phyloP scores from a whole-genome alignment of 2,113 vertebrate genomes.

The Lagopus leucura region DNA sequence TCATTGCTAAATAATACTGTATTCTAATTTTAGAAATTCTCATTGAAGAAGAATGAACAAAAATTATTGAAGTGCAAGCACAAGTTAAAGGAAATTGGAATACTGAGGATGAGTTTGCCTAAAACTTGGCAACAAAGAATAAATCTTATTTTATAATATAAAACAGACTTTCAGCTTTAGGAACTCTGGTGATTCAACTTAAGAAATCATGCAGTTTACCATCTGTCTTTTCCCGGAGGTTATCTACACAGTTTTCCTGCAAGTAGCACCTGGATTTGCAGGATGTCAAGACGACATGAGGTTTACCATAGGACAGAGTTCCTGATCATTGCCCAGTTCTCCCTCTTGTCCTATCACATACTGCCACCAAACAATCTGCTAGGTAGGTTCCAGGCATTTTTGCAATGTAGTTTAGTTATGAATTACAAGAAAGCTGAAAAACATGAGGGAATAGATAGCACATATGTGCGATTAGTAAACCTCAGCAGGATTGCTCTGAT shows the following conservation, averaged over 20 bases:
- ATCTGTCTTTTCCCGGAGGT: not conserved
- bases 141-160: not conserved
- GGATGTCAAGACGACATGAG: not conserved
- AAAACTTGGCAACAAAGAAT: not conserved
- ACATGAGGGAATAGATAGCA: not conserved
- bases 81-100: not conserved
- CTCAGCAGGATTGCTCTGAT: not conserved
- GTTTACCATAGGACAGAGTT: not conserved
- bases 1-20: not conserved
- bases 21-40: not conserved
- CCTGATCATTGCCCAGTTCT: not conserved
- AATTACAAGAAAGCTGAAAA: slow-evolving; percentile 8
- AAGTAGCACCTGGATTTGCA: not conserved
- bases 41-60: not conserved
- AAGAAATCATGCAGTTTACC: not conserved
- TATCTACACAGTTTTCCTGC: not conserved
- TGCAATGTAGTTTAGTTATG: not conserved
- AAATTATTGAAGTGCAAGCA: not conserved
- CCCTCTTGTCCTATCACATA: not conserved
- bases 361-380: not conserved
- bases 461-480: not conserved
- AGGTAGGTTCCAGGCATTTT: not conserved
- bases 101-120: not conserved
- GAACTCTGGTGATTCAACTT: not conserved
- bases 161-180: not conserved